Conservation (phyloP, 2,113 vertebrate genomes). For the Poicephalus meyeri region DNA sequence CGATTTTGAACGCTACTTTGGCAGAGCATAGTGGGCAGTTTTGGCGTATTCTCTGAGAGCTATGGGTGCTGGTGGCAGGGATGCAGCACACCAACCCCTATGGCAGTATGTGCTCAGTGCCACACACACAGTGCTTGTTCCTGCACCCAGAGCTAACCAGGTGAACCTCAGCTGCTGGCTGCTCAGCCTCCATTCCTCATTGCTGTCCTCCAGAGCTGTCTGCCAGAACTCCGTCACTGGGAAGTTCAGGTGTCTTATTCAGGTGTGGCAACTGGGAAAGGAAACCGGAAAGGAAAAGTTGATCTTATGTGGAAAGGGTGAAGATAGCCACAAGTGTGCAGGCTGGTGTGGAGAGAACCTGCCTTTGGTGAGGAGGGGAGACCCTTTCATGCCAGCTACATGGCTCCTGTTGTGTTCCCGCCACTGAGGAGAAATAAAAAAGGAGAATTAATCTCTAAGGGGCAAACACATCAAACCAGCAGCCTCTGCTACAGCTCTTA, state of each 20-base stretch:
- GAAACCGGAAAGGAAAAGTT: neutral
- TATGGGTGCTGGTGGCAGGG: neutral
- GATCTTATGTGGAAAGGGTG: neutral
- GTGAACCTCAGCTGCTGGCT: neutral
- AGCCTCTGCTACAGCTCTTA: neutral
- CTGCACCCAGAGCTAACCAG: neutral
- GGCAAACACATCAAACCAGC: neutral
- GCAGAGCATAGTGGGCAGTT: neutral
- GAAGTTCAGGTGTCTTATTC: neutral
- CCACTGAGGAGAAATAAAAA: neutral
- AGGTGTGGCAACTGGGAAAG: neutral
- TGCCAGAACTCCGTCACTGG: neutral
- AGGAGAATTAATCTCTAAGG: neutral
- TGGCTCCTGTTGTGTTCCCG: neutral
- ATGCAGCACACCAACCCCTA: accelerated
- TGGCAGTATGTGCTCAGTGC: accelerated
- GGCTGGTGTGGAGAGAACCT: neutral
- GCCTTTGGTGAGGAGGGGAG: neutral
- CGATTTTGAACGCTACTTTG: neutral
- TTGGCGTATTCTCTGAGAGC: neutral
- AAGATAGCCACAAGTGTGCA: neutral
- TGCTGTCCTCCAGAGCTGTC: neutral
- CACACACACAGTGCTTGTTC: accelerated
- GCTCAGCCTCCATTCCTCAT: neutral
- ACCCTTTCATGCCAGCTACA: neutral